Conservation (phyloP, 2,797 vertebrate genomes). For the Nasua narica region DNA sequence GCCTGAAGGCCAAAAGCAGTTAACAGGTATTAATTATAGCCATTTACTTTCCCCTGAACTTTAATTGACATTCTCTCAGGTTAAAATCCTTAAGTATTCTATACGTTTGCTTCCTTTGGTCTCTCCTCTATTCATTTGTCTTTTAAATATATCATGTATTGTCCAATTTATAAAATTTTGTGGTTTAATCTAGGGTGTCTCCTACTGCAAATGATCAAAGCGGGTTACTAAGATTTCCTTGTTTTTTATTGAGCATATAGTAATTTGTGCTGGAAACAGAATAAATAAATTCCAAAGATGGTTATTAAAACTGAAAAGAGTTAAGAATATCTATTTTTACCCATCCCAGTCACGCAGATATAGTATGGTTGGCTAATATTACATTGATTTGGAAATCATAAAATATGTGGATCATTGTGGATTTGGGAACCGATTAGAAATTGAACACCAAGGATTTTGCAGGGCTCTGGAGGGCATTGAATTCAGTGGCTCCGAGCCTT, state of each 20-base stretch:
- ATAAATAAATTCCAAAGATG: constrained; percentile 28
- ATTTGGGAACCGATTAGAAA: background rate
- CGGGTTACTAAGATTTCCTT: background rate
- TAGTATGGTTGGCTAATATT: background rate
- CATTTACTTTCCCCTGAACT: constrained; percentile 82
- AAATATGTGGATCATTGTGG: background rate
- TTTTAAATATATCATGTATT: constrained; percentile 24
- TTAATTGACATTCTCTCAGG: constrained; percentile 77
- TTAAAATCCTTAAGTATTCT: constrained; percentile 70
- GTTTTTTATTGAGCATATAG: background rate
- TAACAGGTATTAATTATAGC: constrained; percentile 84
- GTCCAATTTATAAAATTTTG: background rate
- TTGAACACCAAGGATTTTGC: background rate
- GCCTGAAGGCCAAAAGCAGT: constrained; percentile 76
- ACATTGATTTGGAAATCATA: constrained; percentile 1
- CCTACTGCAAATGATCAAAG: background rate
- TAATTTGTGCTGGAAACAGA: constrained; percentile 24
- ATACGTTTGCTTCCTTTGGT: constrained; percentile 10
- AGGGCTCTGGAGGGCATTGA: background rate
- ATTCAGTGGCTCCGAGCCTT: background rate
- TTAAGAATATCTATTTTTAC: background rate
- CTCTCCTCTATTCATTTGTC: constrained; percentile 36
- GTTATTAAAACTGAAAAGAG: background rate
- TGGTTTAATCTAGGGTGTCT: background rate
- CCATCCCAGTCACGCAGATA: background rate